Base-by-base conservation (phyloP, 1,140 invertebrate genomes). In the Drosophila oshimai region DNA sequence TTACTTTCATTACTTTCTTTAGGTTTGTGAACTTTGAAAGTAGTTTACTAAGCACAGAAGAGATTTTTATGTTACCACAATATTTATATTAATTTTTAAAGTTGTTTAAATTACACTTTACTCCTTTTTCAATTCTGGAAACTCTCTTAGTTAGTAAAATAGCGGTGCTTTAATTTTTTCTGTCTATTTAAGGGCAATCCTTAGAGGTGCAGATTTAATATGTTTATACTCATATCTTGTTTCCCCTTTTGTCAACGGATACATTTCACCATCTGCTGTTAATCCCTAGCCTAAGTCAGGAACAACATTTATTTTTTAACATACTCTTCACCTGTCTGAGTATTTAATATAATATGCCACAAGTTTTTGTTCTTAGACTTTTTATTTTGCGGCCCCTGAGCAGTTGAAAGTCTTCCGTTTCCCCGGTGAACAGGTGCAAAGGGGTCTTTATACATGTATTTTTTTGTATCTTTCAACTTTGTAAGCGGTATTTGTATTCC, bases 401-500 rank as follows among this genome's bases (percentile, higher is more conserved):
- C 68, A 70, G 37, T 71, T 71, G 18, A 61, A 72, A 61, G 68
- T 33, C 68, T 72, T 72, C 68, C 22, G 29, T 41, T 61, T 61
- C 68, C 67, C 7, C 26, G 17, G 5, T 13, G 2, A 28, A 29
- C 62, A 45, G 53, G 28, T 54, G 49, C 36, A 13, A 4, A 44
- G 20, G n/a, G 20, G n/a, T 24, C 20, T 42, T 26, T 24, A n/a
- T n/a, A 9, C 12, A 9, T 26, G n/a, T n/a, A n/a, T 44, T 12
- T 36, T 12, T 33, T 29, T 41, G 28, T 24, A 2, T 12, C 26
- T 7, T 22, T 20, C 44, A 33, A 4, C 54, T 45, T 28, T 36
- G 22, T 42, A 29, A 34, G 22, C 20, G 18, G 53, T 81, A 74
- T 84, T 84, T 84, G 71, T 86, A 86, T 86, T 79, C 71, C 75